Conservation (phyloP, 2,113 vertebrate species). For the Phainopepla nitens region DNA sequence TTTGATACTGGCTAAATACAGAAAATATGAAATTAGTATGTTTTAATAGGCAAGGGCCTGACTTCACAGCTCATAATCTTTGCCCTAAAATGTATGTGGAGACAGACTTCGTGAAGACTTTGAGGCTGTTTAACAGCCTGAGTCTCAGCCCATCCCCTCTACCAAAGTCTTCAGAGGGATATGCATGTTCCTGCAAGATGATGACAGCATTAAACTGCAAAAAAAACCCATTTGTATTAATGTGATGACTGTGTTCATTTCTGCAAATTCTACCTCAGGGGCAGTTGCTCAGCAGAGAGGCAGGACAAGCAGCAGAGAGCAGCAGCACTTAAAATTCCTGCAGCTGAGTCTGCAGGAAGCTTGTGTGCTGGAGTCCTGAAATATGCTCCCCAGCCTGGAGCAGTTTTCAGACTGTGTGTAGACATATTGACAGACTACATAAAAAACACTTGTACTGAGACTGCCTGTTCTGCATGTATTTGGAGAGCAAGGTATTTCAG, state of each 20-base stretch:
- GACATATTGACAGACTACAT: neutral
- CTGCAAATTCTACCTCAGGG: neutral
- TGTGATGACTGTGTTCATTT: neutral
- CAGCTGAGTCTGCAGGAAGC: neutral
- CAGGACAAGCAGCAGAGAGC: neutral
- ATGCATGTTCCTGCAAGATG: fast-evolving
- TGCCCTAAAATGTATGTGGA: fast-evolving
- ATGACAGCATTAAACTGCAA: neutral
- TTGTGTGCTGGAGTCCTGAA: neutral
- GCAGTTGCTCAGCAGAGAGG: neutral
- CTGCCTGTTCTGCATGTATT: neutral
- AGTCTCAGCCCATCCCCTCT: neutral
- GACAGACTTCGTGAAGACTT: neutral
- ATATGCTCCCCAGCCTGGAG: neutral
- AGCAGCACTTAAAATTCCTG: neutral
- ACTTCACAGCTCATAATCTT: neutral
- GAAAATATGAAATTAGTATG: neutral
- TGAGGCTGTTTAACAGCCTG: neutral
- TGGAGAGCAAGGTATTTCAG: neutral
- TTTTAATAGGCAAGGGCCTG: neutral
- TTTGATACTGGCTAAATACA: neutral
- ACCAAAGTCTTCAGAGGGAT: neutral
- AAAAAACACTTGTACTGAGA: neutral
- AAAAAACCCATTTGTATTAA: neutral
- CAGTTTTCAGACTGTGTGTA: neutral